Base-by-base conservation (phyloP, 2,888 invertebrate species). In the Timema podura region DNA sequence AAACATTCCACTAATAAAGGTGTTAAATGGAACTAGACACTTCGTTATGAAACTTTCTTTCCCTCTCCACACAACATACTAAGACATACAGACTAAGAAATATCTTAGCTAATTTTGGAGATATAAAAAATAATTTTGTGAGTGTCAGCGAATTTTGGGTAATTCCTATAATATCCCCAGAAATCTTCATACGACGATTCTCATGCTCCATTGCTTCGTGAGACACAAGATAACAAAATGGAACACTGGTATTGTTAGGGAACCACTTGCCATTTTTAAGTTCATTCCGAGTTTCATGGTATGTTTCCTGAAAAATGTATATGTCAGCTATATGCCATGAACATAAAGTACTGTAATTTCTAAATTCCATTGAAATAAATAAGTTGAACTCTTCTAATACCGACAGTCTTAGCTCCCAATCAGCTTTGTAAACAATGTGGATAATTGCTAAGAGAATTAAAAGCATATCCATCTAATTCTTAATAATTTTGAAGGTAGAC, bases 161-260 rank as follows among this genome's bases (percentile, higher is more conserved):
- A 61, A 30, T 61, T 9, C 61, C 61, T 30, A 61, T 45, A 13
- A 61, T 16, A 61, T 30, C 44, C 45, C 61, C 61, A 45, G 30
- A 61, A 61, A 61, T 45, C 45, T 61, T 61, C 61, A 61, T 61
- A 11, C 5, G 61, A 13, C 61, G 61, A 45, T 44, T 61, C 6
- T 61, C 61, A 45, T 61, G 61, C 61, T 61, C 61, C 61, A 30
- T 6, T 61, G 61, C 61, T 61, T 61, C 61, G 45, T 61, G 44
- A 61, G 61, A 10, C 9, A 30, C 61, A 16, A 61, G 61, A 15
- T 30, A 61, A 61, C 16, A 61, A 61, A 61, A 61, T 61, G n/a
- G 30, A 30, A 30, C 30, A 30, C 3, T 30, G 3, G 30, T 30
- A 2, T 30, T 30, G 30, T 3, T 30, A 30, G 1, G 30, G 30